phyloP scores from a whole-genome alignment of 2,797 vertebrate genomes.

The Geotrypetes seraphini region DNA sequence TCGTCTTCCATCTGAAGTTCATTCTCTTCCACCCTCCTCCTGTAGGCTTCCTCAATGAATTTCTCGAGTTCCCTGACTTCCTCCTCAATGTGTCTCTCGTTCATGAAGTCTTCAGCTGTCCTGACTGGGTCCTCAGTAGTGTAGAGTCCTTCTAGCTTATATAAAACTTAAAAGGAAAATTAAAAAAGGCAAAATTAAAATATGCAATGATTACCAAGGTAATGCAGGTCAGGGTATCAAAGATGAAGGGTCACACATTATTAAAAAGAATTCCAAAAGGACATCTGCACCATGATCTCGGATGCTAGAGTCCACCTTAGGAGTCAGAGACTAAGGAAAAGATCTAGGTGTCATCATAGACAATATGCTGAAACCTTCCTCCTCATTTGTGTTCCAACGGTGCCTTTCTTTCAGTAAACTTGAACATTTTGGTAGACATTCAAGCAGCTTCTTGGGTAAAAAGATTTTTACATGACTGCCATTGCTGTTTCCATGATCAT shows the following conservation, averaged over 20 bases:
- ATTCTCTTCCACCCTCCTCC: too few relatives aligned
- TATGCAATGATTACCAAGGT: slow-evolving; percentile 99
- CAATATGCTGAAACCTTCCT: too few relatives aligned
- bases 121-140: too few relatives aligned
- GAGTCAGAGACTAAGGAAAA: too few relatives aligned
- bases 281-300: slow-evolving; percentile 88
- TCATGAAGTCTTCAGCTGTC: too few relatives aligned
- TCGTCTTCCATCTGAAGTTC: too few relatives aligned
- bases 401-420: slow-evolving; percentile 99
- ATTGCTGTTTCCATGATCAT: slow-evolving; percentile 96
- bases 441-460: slow-evolving; percentile 99
- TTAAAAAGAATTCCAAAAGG: slow-evolving; percentile 98
- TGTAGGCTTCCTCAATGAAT: too few relatives aligned
- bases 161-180: slow-evolving; percentile 71
- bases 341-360: too few relatives aligned
- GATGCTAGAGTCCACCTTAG: too few relatives aligned
- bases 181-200: slow-evolving; percentile 85
- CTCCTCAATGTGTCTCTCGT: too few relatives aligned
- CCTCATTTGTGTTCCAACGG: slow-evolving; percentile 99
- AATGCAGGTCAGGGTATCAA: slow-evolving; percentile 98
- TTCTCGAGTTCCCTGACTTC: too few relatives aligned
- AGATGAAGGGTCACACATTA: slow-evolving; percentile 96
- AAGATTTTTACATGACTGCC: slow-evolving; percentile 99
- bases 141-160: too few relatives aligned
- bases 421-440: slow-evolving; percentile 99